Percentiles rank a stretch among this genome's conserved stretches.
These are phyloP conservation scores for Chrysolina americana DNA, from an alignment of 2,888 invertebrate species.

Conservation along the genomic window DNA sequence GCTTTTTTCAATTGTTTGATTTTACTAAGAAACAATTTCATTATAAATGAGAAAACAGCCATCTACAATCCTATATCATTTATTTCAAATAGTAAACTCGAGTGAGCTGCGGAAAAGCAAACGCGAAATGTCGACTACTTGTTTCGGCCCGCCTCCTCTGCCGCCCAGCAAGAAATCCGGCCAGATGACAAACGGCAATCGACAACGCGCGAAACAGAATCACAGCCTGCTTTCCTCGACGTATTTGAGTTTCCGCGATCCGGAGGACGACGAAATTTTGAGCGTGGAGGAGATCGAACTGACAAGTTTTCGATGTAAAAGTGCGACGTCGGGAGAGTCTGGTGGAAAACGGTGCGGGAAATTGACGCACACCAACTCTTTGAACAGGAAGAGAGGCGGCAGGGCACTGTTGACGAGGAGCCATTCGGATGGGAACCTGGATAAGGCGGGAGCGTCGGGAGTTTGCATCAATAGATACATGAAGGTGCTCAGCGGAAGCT, in stretches of 20 bases:
- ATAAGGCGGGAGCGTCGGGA: constrained; percentile 57
- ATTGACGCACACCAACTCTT: constrained; percentile 70
- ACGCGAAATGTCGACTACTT: constrained; percentile 71
- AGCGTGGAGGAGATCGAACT: constrained; percentile 61
- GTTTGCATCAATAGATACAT: constrained; percentile 77
- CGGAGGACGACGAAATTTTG: constrained; percentile 69
- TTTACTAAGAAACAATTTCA: neutral
- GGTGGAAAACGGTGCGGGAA: constrained; percentile 58
- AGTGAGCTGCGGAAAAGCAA: constrained; percentile 36
- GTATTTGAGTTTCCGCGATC: constrained; percentile 74
- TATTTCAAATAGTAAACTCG: constrained; percentile 31
- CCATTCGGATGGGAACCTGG: constrained; percentile 81
- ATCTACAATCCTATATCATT: constrained; percentile 20
- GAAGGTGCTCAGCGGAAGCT: constrained; percentile 82
- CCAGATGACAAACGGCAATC: constrained; percentile 39
- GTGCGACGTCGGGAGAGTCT: constrained; percentile 10
- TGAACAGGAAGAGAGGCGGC: constrained; percentile 56
- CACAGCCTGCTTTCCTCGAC: constrained; percentile 70
- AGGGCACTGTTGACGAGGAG: constrained; percentile 70
- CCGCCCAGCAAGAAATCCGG: constrained; percentile 72
- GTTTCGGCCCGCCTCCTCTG: constrained; percentile 74
- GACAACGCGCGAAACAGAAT: constrained; percentile 48
- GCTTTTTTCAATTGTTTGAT: neutral
- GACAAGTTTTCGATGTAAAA: constrained; percentile 49
- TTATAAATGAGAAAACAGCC: constrained; percentile 2